Evolutionary conservation across 2,888 invertebrate species (phyloP).

Genomic region (Osedax fenrisi): DNA sequence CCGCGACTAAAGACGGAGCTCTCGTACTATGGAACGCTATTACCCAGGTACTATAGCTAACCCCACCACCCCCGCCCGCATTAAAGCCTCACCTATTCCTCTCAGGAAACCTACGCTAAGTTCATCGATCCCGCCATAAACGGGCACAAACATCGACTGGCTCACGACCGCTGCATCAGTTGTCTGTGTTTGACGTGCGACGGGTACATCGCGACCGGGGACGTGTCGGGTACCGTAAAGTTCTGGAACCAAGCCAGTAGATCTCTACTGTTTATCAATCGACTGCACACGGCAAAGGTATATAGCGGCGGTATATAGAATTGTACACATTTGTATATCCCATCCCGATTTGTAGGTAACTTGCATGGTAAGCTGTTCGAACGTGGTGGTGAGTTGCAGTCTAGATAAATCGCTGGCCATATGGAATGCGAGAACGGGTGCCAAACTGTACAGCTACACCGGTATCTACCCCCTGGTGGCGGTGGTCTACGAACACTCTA

Average conservation of each 20-base stretch:
- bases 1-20: neutral
- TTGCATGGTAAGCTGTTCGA: neutral
- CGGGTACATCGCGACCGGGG: constrained; percentile 26
- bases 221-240: constrained; percentile 26
- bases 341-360: neutral
- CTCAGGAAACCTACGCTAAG: neutral
- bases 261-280: constrained; percentile 13
- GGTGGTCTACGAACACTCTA: neutral
- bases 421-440: neutral
- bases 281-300: constrained; percentile 22
- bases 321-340: neutral
- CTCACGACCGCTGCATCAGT: constrained; percentile 29
- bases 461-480: neutral
- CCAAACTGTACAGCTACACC: neutral
- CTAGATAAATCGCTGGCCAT: neutral
- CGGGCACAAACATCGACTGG: neutral
- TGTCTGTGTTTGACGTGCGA: constrained; percentile 23
- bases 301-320: too few species aligned
- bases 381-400: neutral
- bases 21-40: neutral
- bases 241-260: constrained; percentile 27
- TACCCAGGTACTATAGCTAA: neutral
- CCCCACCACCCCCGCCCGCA: neutral
- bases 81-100: neutral
- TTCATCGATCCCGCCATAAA: neutral